Base-by-base conservation (phyloP, 2,113 vertebrate genomes). In the Egretta garzetta region DNA sequence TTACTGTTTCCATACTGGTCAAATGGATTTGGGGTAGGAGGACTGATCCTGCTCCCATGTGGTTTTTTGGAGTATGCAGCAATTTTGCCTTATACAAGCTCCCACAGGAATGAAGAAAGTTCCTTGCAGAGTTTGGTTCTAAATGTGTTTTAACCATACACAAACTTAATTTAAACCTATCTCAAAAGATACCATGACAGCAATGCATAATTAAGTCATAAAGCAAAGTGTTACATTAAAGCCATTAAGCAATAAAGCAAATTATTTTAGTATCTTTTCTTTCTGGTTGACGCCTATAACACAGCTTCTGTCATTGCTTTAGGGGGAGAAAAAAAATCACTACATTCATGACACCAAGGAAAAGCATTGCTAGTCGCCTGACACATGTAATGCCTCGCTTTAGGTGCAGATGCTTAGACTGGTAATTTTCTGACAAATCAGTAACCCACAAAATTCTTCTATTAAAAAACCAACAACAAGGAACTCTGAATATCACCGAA, bases 121-220 rank as follows among this genome's bases (percentile, higher is more conserved):
- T 88, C 68, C 30, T 80, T 53, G 39, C 17, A 60, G 27, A 60
- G 8, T 45, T 83, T 64, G 32, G 28, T 55, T 80, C 28, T 71
- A 84, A 82, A 86, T 47, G 10, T 70, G 13, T 71, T 88, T 71
- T 27, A 73, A 15, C 45, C 8, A 1, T 19, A 86, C 35, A 70
- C 5, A 92, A 86, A 88, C 28, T 77, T 68, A 74, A 62, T 80
- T 88, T 77, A 86, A 95, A 55, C 20, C n/a, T 84, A n/a, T n/a
- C n/a, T n/a, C n/a, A n/a, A 81, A 68, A 92, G 80, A 63, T 52
- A 94, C 8, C 13, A 80, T 80, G 80, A 91, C 88, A 93, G 68
- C 32, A 94, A n/a, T 23, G 24, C 72, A 81, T 83, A 96, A 93
- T 79, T 86, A 93, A 87, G 43, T 53, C 64, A 79, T 75, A 95